Base-by-base conservation (phyloP, 2,888 invertebrate species). In the Parnassius apollo region DNA sequence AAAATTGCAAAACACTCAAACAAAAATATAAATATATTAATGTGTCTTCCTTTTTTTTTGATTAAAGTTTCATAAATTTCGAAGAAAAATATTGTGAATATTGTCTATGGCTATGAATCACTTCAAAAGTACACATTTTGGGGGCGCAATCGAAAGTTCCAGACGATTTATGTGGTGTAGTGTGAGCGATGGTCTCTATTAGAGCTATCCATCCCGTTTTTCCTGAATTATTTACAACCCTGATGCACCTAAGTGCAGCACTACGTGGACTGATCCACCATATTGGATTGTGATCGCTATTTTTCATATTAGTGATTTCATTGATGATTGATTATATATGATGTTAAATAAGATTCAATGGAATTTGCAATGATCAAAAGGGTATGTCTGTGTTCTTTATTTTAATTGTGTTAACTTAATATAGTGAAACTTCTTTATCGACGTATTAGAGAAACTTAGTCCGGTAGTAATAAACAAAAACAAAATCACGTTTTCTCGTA, bases 161-260 rank as follows among this genome's bases (percentile, higher is more conserved):
- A 85, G 86, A 86, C 86, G 87, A 88, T 89, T 88, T 87, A 87
- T 85, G 82, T 74, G 73, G 71, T 73, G 70, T 76, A 72, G 65
- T 57, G 80, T 85, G 88, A 89, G 74, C 76, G 83, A 89, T 88
- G 74, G 77, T 64, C 66, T 66, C 79, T 86, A 85, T 88, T 86
- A 84, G 72, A 75, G 69, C 79, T 69, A 87, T 88, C 82, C 75
- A 81, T 84, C 85, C 77, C 72, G 62, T 42, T 58, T 66, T 61
- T 65, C 69, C 75, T 82, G 86, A 83, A 88, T 85, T 86, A 88
- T 89, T 88, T 84, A 88, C 79, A 71, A 59, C 70, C 72, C 69
- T 78, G 77, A 82, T 87, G 88, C 89, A 86, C 70, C 75, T 75
- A 75, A 76, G 78, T 81, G 75, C 80, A 80, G 57, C 66, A 66